phyloP scores from a whole-genome alignment of 2,113 vertebrate species.

The Prunella fulvescens region DNA sequence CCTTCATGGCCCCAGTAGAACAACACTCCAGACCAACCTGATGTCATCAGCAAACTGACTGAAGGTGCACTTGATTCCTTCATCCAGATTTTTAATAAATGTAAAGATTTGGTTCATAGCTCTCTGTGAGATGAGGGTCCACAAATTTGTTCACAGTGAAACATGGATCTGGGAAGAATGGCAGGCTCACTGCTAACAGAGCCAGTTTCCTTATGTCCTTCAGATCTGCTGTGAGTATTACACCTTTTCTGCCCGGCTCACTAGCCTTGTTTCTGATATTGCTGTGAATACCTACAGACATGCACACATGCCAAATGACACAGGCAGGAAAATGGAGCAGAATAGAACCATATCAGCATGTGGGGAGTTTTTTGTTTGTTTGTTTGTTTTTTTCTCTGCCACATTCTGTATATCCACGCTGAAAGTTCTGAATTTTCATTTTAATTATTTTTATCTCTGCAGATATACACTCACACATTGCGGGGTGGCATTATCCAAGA shows the following conservation, averaged over 20 bases:
- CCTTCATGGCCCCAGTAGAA: neutral
- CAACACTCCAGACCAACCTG: neutral
- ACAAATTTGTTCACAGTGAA: neutral
- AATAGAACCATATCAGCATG: neutral
- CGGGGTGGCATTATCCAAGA: neutral
- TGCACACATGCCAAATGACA: neutral
- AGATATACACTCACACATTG: neutral
- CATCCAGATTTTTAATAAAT: neutral
- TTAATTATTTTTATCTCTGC: slow-evolving; percentile 8
- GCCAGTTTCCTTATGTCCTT: neutral
- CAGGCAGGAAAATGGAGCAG: neutral
- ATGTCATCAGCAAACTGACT: neutral
- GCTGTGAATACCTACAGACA: neutral
- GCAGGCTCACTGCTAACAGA: neutral
- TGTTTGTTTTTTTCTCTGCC: neutral
- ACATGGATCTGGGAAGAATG: neutral
- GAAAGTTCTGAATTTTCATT: neutral
- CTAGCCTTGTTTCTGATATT: neutral
- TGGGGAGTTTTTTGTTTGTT: neutral
- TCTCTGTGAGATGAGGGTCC: neutral
- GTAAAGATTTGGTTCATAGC: neutral
- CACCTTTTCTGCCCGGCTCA: neutral
- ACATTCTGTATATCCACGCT: neutral
- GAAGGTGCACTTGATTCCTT: neutral
- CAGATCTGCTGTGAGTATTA: neutral